phyloP scores from a whole-genome alignment of 2,113 vertebrate genomes.

The Poeciliopsis prolifica region DNA sequence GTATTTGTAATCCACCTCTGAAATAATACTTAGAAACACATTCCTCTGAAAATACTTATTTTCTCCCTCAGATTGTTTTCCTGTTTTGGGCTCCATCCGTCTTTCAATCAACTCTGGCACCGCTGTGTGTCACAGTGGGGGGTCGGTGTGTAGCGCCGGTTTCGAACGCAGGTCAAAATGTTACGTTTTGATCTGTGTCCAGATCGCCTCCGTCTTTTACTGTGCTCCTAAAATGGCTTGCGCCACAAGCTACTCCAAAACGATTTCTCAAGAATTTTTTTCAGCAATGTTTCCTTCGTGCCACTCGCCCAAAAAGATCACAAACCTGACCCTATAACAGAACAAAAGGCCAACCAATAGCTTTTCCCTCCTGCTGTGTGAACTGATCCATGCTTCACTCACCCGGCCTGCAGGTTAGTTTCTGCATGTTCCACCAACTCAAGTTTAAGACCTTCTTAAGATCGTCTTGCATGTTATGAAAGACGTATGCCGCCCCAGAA shows the following conservation, averaged over 20 bases:
- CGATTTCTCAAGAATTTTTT: neutral
- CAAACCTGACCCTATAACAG: neutral
- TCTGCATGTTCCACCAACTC: no score
- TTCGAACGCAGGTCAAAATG: neutral
- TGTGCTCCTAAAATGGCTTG: neutral
- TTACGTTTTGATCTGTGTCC: neutral
- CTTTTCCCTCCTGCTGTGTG: neutral
- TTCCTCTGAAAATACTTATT: no score
- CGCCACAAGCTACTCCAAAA: no score
- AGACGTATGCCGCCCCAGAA: no score
- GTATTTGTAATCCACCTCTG: neutral
- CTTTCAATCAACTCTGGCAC: neutral
- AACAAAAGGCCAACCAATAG: no score
- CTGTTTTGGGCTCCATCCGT: neutral
- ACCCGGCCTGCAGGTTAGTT: neutral
- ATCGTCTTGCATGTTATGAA: no score
- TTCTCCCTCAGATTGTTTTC: no score
- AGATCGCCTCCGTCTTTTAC: neutral
- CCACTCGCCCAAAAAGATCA: neutral
- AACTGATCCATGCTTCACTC: neutral
- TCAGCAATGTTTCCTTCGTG: neutral
- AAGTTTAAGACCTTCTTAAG: no score
- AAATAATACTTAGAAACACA: no score
- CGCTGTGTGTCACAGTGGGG: neutral
- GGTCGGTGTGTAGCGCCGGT: no score